phyloP scores from a whole-genome alignment of 2,113 vertebrate genomes.

The Cathartes aura region DNA sequence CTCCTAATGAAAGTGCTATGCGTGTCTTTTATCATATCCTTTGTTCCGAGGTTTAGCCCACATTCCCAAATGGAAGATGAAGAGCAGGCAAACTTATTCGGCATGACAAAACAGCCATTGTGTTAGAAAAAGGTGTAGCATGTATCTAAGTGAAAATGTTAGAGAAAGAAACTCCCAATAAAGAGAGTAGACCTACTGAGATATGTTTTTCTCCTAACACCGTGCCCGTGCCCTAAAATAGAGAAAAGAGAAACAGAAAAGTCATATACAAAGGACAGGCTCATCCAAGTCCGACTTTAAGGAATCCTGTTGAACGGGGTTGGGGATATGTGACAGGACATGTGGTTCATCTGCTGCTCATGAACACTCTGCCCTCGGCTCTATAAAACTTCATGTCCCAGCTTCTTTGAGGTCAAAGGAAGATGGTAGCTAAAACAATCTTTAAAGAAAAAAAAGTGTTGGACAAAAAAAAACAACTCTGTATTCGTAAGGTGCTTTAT shows the following conservation, averaged over 20 bases:
- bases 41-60: background rate
- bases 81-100: background rate
- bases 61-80: conserved; percentile 9
- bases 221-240: background rate
- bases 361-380: background rate
- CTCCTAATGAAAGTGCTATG: background rate
- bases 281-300: background rate
- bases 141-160: background rate
- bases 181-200: background rate
- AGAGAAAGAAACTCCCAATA: background rate
- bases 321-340: background rate
- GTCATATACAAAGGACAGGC: background rate
- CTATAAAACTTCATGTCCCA: background rate
- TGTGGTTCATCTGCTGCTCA: background rate
- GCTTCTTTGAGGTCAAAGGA: background rate
- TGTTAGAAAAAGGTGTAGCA: background rate
- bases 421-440: background rate
- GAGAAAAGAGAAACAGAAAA: background rate
- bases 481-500: background rate
- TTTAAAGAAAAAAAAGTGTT: background rate
- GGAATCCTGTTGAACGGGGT: background rate
- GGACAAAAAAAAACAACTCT: background rate
- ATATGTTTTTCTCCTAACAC: background rate
- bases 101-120: background rate
- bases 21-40: conserved; percentile 20